Conservation (phyloP, 1,140 invertebrate genomes). For the Bombus turneri region DNA sequence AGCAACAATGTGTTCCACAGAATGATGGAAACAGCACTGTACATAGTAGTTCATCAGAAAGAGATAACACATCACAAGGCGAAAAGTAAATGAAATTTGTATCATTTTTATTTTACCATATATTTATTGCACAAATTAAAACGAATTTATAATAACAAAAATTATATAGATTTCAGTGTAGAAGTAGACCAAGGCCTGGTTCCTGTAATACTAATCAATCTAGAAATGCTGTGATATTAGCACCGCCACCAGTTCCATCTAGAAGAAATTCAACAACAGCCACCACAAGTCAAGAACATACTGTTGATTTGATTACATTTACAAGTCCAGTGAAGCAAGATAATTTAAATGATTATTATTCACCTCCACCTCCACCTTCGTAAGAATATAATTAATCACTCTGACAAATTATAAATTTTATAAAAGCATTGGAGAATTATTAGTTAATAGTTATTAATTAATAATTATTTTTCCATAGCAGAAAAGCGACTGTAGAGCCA, state of each 20-base stretch:
- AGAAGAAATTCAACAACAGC: constrained; percentile 83
- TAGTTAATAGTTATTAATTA: constrained; percentile 3
- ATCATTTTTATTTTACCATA: not conserved
- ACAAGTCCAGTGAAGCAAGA: constrained; percentile 84
- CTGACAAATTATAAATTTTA: constrained; percentile 24
- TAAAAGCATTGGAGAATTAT: constrained; percentile 3
- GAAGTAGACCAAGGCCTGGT: constrained; percentile 83
- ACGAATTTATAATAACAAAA: not conserved
- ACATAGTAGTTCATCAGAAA: constrained; percentile 57
- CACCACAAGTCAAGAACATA: constrained; percentile 80
- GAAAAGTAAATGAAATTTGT: constrained; percentile 71
- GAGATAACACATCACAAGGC: constrained; percentile 61
- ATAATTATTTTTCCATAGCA: constrained; percentile 53
- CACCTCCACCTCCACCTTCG: constrained; percentile 73
- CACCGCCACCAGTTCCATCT: constrained; percentile 82
- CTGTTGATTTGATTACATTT: constrained; percentile 89
- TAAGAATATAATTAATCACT: constrained; percentile 61
- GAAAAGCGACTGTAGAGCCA: constrained; percentile 77
- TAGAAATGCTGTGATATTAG: constrained; percentile 80
- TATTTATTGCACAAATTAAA: not conserved
- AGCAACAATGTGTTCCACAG: constrained; percentile 60
- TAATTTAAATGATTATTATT: constrained; percentile 76
- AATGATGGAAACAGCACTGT: constrained; percentile 65
- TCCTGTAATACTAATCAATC: constrained; percentile 79
- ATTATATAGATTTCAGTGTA: constrained; percentile 74